Conservation (phyloP, 2,888 invertebrate species). For the Drosophila trichaetosa region DNA sequence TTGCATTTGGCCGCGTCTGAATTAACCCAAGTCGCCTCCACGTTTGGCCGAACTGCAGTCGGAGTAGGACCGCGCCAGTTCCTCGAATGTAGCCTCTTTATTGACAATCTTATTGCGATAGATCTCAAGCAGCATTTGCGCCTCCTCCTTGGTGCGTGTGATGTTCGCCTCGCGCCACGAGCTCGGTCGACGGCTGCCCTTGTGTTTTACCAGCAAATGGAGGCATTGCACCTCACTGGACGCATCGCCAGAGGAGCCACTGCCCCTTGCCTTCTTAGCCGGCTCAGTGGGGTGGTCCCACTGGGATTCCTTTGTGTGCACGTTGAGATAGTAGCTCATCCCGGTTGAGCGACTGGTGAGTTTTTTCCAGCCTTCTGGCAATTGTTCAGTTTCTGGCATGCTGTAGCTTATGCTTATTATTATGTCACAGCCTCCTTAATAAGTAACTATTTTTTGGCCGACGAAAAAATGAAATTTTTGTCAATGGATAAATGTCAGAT, state of each 20-base stretch:
- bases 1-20: slow-evolving; percentile 97
- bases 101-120: slow-evolving; percentile 88
- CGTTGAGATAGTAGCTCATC: slow-evolving; percentile 96
- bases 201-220: slow-evolving; percentile 91
- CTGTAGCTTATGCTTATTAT: slow-evolving; percentile 2
- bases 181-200: slow-evolving; percentile 95
- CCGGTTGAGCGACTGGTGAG: slow-evolving; percentile 85
- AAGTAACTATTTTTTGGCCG: background rate
- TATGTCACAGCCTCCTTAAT: background rate
- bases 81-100: slow-evolving; percentile 92
- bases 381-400: slow-evolving; percentile 86
- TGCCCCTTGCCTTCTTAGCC: slow-evolving; percentile 73
- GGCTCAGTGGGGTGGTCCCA: slow-evolving; percentile 95
- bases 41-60: slow-evolving; percentile 98
- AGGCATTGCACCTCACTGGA: slow-evolving; percentile 94
- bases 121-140: slow-evolving; percentile 92
- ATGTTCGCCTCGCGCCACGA: slow-evolving; percentile 98
- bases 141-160: slow-evolving; percentile 95
- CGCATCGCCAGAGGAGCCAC: slow-evolving; percentile 75
- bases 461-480: slow-evolving; percentile 9
- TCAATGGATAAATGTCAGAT: slow-evolving; percentile 16
- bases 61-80: slow-evolving; percentile 95
- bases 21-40: slow-evolving; percentile 97
- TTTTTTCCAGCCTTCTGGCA: slow-evolving; percentile 96
- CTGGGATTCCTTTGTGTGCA: slow-evolving; percentile 98